Percentiles rank a stretch among this genome's conserved stretches.
phyloP scores from a whole-genome alignment of 2,113 vertebrate species.

The Sturnus vulgaris region DNA sequence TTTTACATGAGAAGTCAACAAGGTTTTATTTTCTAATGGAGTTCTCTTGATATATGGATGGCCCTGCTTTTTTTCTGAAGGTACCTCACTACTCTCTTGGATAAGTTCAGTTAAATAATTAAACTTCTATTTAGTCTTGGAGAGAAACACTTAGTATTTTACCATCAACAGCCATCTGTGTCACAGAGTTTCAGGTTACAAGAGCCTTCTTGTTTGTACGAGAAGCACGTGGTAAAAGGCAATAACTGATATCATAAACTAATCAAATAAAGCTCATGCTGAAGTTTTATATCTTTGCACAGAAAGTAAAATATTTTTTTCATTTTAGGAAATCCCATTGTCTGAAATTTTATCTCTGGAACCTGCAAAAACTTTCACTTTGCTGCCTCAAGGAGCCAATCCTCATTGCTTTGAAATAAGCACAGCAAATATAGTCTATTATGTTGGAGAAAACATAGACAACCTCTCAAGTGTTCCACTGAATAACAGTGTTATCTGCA shows the following conservation, averaged over 20 bases:
- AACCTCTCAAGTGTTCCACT: constrained; percentile 60
- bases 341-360: constrained; percentile 94
- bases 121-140: not conserved
- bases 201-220: not conserved
- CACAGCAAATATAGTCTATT: constrained; percentile 88
- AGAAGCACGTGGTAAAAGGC: not conserved
- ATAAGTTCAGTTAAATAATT: not conserved
- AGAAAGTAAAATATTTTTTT: not conserved
- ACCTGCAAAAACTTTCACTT: constrained; percentile 82
- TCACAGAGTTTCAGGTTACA: not conserved
- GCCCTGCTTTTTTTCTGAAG: not conserved
- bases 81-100: not conserved
- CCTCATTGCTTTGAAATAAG: constrained; percentile 95
- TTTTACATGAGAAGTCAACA: not conserved
- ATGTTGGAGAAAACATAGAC: constrained; percentile 87
- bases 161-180: not conserved
- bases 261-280: not conserved
- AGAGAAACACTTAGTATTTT: not conserved
- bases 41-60: not conserved
- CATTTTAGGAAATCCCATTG: constrained; percentile 90
- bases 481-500: constrained; percentile 77
- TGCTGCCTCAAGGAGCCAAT: constrained; percentile 83
- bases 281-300: not conserved
- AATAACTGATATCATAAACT: not conserved
- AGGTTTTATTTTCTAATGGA: not conserved